Base-by-base conservation (phyloP, 2,797 vertebrate genomes). In the Tolypeutes matacus region DNA sequence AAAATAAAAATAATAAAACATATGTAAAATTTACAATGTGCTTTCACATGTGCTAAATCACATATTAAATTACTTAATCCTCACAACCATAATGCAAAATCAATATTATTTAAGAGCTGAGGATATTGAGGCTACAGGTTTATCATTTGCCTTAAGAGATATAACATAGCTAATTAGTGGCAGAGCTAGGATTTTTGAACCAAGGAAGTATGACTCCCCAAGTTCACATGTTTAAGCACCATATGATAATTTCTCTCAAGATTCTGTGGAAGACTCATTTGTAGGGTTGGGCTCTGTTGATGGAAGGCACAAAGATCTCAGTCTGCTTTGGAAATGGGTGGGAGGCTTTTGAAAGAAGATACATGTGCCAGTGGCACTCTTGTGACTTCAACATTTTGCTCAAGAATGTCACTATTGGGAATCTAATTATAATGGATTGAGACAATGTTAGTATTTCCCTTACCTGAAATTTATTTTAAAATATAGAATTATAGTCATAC, bases 151-250 rank as follows among this genome's bases (percentile, higher is more conserved):
- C 7, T 58, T 20, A 72, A 65, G 84, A 23, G 11, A 9, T 1
- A 56, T 56, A 18, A 92, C 31, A 67, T 6, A 76, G 17, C 11
- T 77, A 18, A 12, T 81, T 53, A 62, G 49, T 53, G 42, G 8
- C 10, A 62, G 69, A 86, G 25, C 3, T n/a, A 89, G 70, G 78
- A 91, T 89, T 88, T 36, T 88, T 36, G 53, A 85, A 83, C 27
- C 9, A 15, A 21, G 70, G 36, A 85, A 65, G 17, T 29, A 18
- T 67, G 7, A 72, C 25, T 72, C 9, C 34, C 15, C 34, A 39
- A 46, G 8, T 84, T 15, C 12, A 2, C 3, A 23, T 17, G n/a
- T 82, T 56, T 76, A 60, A 53, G 27, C 0, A 3, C 46, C 5
- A 11, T 10, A 4, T 0, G 5, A 23, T 6, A 34, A 13, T 73